Base-by-base conservation (phyloP, 2,113 vertebrate genomes). In the Notarius quadriscutis region DNA sequence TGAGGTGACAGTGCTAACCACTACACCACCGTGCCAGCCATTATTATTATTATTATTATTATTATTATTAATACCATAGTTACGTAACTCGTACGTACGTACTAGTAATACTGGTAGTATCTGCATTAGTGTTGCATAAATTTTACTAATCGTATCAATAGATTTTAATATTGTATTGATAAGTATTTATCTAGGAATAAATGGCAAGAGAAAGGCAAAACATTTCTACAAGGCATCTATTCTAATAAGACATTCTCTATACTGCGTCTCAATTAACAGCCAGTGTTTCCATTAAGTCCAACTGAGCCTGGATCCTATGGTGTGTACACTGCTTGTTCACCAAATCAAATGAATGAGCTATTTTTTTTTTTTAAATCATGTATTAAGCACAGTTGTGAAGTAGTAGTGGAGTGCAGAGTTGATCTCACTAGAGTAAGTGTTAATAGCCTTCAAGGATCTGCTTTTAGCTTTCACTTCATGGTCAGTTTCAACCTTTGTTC, bases 401-500 rank as follows among this genome's bases (percentile, higher is more conserved):
- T 60, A 20, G 30, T 81, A 60, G 55, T 60, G 4, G 57, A 41
- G 27, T 7, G 79, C 57, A 60, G 27, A 81, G 78, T 34, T 81
- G 78, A 81, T 60, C 78, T 81, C 78, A 79, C 77, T 79, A 11
- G 5, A 58, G 27, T 79, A 81, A 25, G 57, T 60, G 55, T 60
- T 34, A 81, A 81, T 81, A 81, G 79, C 57, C 57, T 20, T 22
- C 27, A 81, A 60, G 79, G 79, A 81, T 60, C 79, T 34, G 30
- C 79, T 81, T 81, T 81, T 41, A 81, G 27, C 57, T 41, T 60
- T 60, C 4, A 41, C 18, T 10, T 60, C 27, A 81, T 20, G 55
- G 55, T 58, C 18, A 34, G 27, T 81, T 60, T 20, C 55, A 60
- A 34, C 17, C 17, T 81, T 5, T 20, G 55, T 34, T 58, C 17